Evolutionary conservation across 2,113 vertebrate species (phyloP).

Genomic region (Falco punctatus): DNA sequence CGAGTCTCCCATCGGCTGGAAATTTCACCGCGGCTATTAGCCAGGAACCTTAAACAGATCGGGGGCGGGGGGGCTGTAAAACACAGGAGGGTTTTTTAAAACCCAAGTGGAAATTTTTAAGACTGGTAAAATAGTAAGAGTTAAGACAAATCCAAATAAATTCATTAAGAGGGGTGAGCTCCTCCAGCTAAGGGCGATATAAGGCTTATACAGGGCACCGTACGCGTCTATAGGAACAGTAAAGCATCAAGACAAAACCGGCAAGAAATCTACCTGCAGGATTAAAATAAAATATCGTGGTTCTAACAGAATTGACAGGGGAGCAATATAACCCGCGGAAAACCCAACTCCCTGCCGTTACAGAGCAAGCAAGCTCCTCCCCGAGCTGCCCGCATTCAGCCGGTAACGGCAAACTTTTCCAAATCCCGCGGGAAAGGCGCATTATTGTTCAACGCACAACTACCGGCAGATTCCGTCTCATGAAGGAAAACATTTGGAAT

Average conservation of each 20-base stretch:
- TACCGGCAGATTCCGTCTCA: accelerated
- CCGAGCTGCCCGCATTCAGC: not conserved
- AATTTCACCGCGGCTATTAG: not conserved
- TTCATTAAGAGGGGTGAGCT: not conserved
- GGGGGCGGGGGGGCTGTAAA: not conserved
- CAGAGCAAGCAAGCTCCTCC: not conserved
- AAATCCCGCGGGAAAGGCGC: accelerated
- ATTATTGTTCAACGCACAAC: accelerated
- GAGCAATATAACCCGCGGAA: not conserved
- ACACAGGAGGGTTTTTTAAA: not conserved
- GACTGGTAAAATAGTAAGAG: not conserved
- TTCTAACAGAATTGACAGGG: not conserved
- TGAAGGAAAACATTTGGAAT: not conserved
- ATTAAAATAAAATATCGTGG: not conserved
- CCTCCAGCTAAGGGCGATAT: not conserved
- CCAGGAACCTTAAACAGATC: not conserved
- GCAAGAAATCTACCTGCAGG: not conserved
- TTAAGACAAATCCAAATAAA: not conserved
- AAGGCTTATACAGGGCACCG: not conserved
- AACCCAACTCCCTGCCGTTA: not conserved
- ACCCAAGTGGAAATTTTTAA: not conserved
- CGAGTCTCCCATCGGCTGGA: not conserved
- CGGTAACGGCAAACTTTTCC: not conserved
- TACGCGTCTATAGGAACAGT: too few relatives aligned
- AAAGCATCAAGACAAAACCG: not conserved